Percentiles rank a stretch among this genome's conserved stretches.
Conservation (phyloP, 2,113 vertebrate genomes). For the Sphaerodactylus townsendi region DNA sequence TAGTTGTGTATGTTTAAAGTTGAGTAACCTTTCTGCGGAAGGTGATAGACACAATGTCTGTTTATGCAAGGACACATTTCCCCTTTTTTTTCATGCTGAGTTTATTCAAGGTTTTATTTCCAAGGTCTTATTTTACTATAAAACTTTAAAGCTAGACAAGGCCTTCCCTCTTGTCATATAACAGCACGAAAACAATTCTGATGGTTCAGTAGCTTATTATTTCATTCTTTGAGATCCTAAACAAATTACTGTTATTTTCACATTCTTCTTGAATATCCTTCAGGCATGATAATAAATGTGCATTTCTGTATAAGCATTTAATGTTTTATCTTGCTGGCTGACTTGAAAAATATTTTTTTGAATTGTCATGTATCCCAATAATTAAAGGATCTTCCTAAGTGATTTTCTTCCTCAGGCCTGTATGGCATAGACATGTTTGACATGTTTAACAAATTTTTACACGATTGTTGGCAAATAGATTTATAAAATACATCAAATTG, state of each 20-base stretch:
- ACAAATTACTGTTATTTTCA: conserved; percentile 79
- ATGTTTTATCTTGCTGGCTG: conserved; percentile 66
- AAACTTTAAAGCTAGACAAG: conserved; percentile 80
- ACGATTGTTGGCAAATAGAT: conserved; percentile 65
- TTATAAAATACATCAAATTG: conserved; percentile 49
- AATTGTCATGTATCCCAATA: conserved; percentile 67
- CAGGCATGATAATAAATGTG: conserved; percentile 68
- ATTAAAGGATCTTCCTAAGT: conserved; percentile 67
- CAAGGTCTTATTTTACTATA: conserved; percentile 82
- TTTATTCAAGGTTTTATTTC: conserved; percentile 83
- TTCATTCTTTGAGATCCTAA: conserved; percentile 77
- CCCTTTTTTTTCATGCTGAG: conserved; percentile 75
- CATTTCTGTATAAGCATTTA: conserved; percentile 66
- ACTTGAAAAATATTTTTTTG: conserved; percentile 67
- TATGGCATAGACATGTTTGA: conserved; percentile 63
- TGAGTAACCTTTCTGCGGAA: conserved; percentile 77
- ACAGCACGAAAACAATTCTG: conserved; percentile 79
- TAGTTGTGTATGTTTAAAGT: conserved; percentile 70
- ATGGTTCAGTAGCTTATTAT: conserved; percentile 76
- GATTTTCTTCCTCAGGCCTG: conserved; percentile 59
- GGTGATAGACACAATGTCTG: conserved; percentile 84
- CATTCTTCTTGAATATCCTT: conserved; percentile 74
- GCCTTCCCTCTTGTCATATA: conserved; percentile 78
- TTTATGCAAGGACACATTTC: conserved; percentile 82
- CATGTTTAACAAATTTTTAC: conserved; percentile 62